These are phyloP conservation scores for Ciconia stormi DNA, from an alignment of 2,113 vertebrate species.

Conservation along the genomic window DNA sequence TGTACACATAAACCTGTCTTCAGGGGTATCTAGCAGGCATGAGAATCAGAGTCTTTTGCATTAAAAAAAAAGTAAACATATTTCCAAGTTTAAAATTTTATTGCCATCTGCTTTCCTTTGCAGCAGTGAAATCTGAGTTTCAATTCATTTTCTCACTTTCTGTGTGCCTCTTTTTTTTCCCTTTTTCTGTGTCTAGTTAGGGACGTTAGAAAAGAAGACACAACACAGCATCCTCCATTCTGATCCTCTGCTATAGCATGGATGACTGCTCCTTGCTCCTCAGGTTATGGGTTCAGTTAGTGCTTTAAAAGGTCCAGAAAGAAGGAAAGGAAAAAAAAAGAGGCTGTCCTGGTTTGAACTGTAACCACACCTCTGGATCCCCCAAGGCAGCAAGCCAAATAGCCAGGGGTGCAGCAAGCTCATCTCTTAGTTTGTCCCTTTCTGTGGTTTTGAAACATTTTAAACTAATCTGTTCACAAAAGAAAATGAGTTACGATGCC, in stretches of 20 bases:
- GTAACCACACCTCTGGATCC: not conserved
- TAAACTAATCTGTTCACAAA: not conserved
- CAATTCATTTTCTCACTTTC: not conserved
- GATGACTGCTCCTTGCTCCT: not conserved
- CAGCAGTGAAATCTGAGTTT: not conserved
- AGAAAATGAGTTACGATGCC: not conserved
- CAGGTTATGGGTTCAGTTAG: not conserved
- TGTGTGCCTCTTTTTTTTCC: not conserved
- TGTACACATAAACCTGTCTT: not conserved
- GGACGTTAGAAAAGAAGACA: not conserved
- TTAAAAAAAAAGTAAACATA: not conserved
- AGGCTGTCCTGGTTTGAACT: conserved; percentile 6
- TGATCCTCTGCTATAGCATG: not conserved
- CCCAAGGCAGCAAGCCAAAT: not conserved
- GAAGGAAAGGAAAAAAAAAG: not conserved
- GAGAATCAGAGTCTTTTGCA: not conserved
- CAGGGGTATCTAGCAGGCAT: not conserved
- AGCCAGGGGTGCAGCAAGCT: not conserved
- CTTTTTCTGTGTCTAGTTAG: accelerated
- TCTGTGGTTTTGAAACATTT: conserved; percentile 8
- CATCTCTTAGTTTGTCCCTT: not conserved
- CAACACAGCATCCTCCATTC: not conserved
- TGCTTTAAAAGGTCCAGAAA: not conserved
- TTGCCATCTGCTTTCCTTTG: not conserved
- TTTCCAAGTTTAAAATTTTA: not conserved